Evolutionary conservation across 2,797 vertebrate species (phyloP), one percentile per base, ranked within the genome.

Genomic region (Sebastes jordani): DNA sequence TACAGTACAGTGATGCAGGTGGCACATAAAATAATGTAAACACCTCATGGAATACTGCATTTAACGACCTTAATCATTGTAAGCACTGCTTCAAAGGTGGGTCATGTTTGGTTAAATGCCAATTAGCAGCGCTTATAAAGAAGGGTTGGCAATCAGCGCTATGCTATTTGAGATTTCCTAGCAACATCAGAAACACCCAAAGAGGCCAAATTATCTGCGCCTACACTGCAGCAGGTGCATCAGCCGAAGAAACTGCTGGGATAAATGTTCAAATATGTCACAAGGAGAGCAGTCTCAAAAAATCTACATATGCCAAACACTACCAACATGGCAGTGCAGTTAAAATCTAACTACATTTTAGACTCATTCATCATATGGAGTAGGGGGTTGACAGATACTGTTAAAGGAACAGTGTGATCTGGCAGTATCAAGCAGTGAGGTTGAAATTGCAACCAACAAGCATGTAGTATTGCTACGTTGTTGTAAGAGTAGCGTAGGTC

Each of bases 41-140:
- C 49, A 67, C 22, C 46, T 32, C 9, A 58, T 23, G 58, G 25
- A 69, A 34, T 36, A 27, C 11, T 6, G 22, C 30, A 71, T 82
- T 63, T 29, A 58, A 69, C 36, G 27, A 66, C 55, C 6, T 38
- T 78, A 56, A 80, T 66, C 60, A 78, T 61, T 36, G 69, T 56
- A 80, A 52, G 64, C 54, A 18, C 54, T 25, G 58, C 36, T 34
- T 46, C 16, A 78, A 71, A 73, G 46, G 49, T 76, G 52, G 14
- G 63, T 82, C 68, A 42, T 66, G 22, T 76, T 70, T 85, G 75
- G 23, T 18, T 81, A 9, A 74, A 80, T 59, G 49, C 34, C 61
- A 79, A 82, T 84, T 67, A 86, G 55, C 71, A 14, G 36, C 4
- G 18, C 58, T 71, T 72, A 27, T 69, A 72, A 29, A 59, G 58